A percentile compares a stretch with the other conserved stretches of the same genome.
phyloP scores from a whole-genome alignment of 1,140 invertebrate species.

The Scylla paramamosain region DNA sequence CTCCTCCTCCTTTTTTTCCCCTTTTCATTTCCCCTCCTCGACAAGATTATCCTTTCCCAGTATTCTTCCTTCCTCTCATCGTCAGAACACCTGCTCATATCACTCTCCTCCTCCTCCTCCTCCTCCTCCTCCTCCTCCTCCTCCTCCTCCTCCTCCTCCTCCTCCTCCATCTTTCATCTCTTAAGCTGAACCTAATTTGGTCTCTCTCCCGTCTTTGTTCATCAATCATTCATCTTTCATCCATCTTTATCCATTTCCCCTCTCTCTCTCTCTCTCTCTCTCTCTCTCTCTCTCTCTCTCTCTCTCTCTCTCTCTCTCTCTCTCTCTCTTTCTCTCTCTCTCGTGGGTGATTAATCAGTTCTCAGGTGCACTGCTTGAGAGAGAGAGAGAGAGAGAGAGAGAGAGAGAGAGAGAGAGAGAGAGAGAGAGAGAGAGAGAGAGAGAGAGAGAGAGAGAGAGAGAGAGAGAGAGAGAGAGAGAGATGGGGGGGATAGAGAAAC shows the following conservation, averaged over 20 bases:
- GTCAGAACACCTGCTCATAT: not conserved
- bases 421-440: too few relatives aligned
- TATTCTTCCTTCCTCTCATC: not conserved
- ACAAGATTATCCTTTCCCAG: not conserved
- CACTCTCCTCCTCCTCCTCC: not conserved
- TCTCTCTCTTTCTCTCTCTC: not conserved
- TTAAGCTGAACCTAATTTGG: too few relatives aligned
- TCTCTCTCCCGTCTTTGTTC: not conserved
- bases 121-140: not conserved
- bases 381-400: too few relatives aligned
- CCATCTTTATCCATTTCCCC: not conserved
- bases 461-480: too few relatives aligned
- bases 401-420: too few relatives aligned
- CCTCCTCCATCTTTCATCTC: not conserved
- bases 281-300: not conserved
- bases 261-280: not conserved
- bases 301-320: not conserved
- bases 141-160: slow-evolving; percentile 2
- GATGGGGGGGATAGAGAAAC: too few relatives aligned
- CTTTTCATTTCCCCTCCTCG: not conserved
- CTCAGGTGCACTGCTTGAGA: too few relatives aligned
- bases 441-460: too few relatives aligned
- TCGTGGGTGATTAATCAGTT: too few relatives aligned
- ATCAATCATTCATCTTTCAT: not conserved
- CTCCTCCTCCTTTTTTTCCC: not conserved